Evolutionary conservation across 2,888 invertebrate species (phyloP).

Genomic region (Yponomeuta cagnagella): DNA sequence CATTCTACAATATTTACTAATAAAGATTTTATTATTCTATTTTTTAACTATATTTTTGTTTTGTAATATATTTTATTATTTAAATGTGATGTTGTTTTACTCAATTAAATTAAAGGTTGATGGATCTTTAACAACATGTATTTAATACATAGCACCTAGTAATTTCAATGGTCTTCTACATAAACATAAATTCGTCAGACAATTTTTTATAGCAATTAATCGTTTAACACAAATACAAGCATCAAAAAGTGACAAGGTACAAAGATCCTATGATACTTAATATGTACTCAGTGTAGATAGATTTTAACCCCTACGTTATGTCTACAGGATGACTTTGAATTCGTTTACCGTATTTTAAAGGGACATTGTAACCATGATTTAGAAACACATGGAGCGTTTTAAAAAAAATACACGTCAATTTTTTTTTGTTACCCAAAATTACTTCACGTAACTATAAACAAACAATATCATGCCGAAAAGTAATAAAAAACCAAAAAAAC

Average conservation of each 20-base stretch:
- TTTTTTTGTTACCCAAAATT: no score
- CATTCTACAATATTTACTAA: neutral
- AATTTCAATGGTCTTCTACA: slow-evolving; percentile 46
- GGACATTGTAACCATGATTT: no score
- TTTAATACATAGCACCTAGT: slow-evolving; percentile 65
- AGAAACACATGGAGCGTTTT: no score
- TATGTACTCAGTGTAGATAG: no score
- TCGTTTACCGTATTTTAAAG: no score
- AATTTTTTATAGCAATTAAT: neutral
- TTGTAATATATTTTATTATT: neutral
- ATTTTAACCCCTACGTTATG: no score
- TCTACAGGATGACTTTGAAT: no score
- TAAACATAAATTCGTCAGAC: slow-evolving; percentile 31
- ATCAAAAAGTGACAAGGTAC: neutral
- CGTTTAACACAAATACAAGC: neutral
- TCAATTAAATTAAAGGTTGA: neutral
- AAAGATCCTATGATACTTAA: neutral
- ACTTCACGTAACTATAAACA: no score
- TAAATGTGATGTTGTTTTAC: neutral
- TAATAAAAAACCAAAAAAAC: no score
- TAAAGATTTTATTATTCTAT: no score
- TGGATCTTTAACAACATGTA: slow-evolving; percentile 31
- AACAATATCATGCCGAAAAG: no score
- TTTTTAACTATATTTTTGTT: neutral
- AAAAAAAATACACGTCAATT: no score